Evolutionary conservation across 2,888 invertebrate species (phyloP), one percentile per base, ranked within the genome.

Genomic region (Meiosimyza platycephala): DNA sequence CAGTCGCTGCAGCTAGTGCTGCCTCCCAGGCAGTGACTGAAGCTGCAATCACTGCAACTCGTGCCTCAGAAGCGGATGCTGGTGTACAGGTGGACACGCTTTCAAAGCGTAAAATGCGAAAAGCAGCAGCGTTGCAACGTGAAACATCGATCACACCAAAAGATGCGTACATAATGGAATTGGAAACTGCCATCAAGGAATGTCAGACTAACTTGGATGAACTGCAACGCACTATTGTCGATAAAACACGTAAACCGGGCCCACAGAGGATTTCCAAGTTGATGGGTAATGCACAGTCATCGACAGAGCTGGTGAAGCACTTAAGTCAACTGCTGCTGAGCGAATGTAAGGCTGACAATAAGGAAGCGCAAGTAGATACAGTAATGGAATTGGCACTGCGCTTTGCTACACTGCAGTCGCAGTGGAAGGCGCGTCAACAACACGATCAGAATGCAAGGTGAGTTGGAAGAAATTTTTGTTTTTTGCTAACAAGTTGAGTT

Each of bases 1-100:
- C 80, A 33, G 54, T 83, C 1, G 72, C 75, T 1, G 85, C 73
- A 13, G 74, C 74, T 4, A 70, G 69, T 6, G 62, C 47, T 11
- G 77, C 83, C 11, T 84, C 83, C 60, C 80, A 80, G 15, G 90
- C 90, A 72, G 88, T 90, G 1, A 90, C 91, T 73, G 90, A 92
- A 81, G 88, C 90, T 59, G 89, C 90, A 1, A 90, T 94, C 88
- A 93, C 94, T 12, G 92, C 94, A 76, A 94, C 94, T 0, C 87
- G 93, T 9, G 92, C 89, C 84, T 92, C 93, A 85, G 94, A 94
- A 82, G 91, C 91, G 16, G 94, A 95, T 80, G 91, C 91, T 0
- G 91, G 93, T 1, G 92, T 94, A 6, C 95, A 96, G 89, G 95
- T 95, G 1, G 92, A 95, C 82, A 96, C 95, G 0, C 86, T 95